Evolutionary conservation across 2,113 vertebrate species (phyloP).

Genomic region (Phalacrocorax carbo): DNA sequence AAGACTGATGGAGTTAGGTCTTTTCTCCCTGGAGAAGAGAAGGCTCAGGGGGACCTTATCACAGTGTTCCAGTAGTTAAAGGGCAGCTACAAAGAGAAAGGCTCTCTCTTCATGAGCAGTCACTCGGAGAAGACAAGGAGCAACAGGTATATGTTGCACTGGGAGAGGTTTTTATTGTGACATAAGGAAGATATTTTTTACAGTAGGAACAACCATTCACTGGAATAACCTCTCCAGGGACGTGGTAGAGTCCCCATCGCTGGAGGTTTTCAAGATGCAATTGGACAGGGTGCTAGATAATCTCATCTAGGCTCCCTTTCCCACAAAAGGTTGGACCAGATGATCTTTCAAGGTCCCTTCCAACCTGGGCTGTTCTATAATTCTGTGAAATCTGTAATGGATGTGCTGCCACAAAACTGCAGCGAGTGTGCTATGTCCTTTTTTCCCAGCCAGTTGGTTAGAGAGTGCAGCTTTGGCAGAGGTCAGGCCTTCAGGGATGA

Average conservation of each 20-base stretch:
- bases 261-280: neutral
- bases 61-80: neutral
- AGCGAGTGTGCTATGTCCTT: neutral
- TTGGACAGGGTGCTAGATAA: neutral
- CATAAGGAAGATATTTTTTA: neutral
- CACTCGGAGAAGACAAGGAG: neutral
- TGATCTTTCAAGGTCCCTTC: neutral
- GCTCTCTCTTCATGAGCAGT: neutral
- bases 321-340: neutral
- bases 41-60: neutral
- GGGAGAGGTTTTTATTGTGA: neutral
- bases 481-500: neutral
- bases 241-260: neutral
- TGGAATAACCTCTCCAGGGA: neutral
- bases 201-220: neutral
- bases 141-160: neutral
- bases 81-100: neutral
- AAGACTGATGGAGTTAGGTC: neutral
- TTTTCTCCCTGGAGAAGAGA: neutral
- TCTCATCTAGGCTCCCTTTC: neutral
- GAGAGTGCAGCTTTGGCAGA: neutral
- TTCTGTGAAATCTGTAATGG: neutral
- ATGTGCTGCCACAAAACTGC: neutral
- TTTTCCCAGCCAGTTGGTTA: neutral
- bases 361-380: neutral